Conservation (phyloP, 2,888 invertebrate genomes). For the Chloroclystis v-ata region DNA sequence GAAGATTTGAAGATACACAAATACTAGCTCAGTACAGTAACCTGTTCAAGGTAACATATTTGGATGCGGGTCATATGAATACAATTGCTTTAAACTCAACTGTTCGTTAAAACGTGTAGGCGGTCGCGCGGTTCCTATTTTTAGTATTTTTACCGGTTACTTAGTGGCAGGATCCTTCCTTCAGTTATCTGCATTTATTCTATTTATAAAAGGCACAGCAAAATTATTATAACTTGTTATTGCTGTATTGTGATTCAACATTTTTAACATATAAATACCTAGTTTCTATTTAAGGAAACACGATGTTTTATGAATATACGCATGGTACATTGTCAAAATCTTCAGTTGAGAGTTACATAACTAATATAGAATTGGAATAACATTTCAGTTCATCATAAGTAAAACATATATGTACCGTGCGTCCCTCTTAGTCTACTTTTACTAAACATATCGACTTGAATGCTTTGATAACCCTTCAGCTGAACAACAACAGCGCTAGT, state of each 20-base stretch:
- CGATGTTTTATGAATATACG: no score
- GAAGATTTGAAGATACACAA: slow-evolving; percentile 24
- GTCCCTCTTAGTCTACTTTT: no score
- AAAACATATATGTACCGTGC: no score
- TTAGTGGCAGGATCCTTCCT: slow-evolving; percentile 23
- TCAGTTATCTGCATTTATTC: slow-evolving; percentile 13
- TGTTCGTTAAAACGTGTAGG: slow-evolving; percentile 21
- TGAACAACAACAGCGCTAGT: slow-evolving; percentile 81
- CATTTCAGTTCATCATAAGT: no score
- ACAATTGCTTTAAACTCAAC: slow-evolving; percentile 23
- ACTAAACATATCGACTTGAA: no score
- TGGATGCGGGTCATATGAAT: slow-evolving; percentile 26
- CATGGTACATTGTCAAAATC: no score
- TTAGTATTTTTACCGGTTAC: slow-evolving; percentile 27
- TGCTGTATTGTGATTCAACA: no score
- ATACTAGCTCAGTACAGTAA: slow-evolving; percentile 19
- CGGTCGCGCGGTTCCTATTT: slow-evolving; percentile 25
- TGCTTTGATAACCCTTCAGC: no score
- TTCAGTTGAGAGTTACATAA: no score
- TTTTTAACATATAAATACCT: no score
- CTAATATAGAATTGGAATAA: no score
- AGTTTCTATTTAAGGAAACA: no score
- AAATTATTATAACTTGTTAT: slow-evolving; percentile 4
- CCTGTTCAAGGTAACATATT: slow-evolving; percentile 25
- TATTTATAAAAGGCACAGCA: slow-evolving; percentile 11